These are phyloP conservation scores for Trachelus troglodyta DNA, from an alignment of 2,888 invertebrate species.

Conservation along the genomic window DNA sequence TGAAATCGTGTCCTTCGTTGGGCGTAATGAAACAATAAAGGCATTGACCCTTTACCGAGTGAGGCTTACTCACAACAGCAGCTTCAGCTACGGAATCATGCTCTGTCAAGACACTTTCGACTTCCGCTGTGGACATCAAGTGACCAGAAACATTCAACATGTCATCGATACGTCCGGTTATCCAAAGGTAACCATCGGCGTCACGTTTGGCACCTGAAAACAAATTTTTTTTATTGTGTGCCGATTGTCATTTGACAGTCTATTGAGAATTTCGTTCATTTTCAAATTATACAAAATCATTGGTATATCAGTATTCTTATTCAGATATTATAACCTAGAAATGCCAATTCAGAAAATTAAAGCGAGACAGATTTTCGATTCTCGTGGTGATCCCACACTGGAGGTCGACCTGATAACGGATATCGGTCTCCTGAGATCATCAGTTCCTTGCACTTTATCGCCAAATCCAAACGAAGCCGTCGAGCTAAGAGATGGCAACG, in stretches of 20 bases:
- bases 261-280: not conserved
- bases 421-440: constrained; percentile 54
- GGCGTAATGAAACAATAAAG: constrained; percentile 97
- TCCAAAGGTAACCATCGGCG: constrained; percentile 94
- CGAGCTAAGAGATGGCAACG: constrained; percentile 53
- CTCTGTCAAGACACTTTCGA: constrained; percentile 84
- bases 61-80: constrained; percentile 95
- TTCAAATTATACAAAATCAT: not conserved
- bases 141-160: constrained; percentile 99
- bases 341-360: constrained; percentile 73
- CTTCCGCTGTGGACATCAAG: constrained; percentile 96
- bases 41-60: constrained; percentile 95
- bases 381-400: constrained; percentile 78
- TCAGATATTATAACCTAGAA: constrained; percentile 20
- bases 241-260: not conserved
- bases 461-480: constrained; percentile 45
- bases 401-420: constrained; percentile 64
- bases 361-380: constrained; percentile 77
- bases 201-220: constrained; percentile 87
- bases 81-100: constrained; percentile 89
- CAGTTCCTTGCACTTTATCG: constrained; percentile 47
- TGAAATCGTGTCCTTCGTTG: constrained; percentile 79
- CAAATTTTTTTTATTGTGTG: not conserved
- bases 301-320: not conserved
- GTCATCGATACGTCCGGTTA: constrained; percentile 97